Percentiles rank a stretch among this genome's conserved stretches.
Conservation (phyloP, 2,888 invertebrate genomes). For the Drosophila histrio region DNA sequence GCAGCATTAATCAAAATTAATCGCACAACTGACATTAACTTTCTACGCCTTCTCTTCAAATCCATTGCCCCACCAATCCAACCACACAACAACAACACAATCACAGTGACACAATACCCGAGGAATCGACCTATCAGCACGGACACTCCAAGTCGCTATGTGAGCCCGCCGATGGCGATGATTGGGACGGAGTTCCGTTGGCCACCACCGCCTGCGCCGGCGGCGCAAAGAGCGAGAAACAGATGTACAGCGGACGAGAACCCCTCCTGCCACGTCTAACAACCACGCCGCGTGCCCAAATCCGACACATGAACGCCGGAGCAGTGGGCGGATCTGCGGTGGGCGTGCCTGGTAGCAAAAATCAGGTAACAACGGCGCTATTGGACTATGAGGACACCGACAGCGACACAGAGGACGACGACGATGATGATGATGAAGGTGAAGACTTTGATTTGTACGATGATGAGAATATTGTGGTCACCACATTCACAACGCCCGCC, state of each 20-base stretch:
- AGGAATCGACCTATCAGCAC: constrained; percentile 86
- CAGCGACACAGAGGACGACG: constrained; percentile 81
- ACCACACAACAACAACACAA: constrained; percentile 36
- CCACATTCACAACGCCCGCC: constrained; percentile 73
- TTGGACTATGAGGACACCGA: constrained; percentile 86
- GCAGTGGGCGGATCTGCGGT: constrained; percentile 58
- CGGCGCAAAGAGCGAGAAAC: constrained; percentile 67
- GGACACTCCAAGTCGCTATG: constrained; percentile 87
- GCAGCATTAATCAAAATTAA: constrained; percentile 59
- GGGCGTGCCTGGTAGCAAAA: constrained; percentile 84
- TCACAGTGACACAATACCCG: constrained; percentile 88
- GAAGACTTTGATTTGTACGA: constrained; percentile 84
- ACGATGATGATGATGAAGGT: constrained; percentile 81
- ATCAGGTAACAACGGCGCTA: constrained; percentile 85
- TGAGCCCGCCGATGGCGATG: constrained; percentile 85
- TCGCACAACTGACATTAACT: constrained; percentile 71
- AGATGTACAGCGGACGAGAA: constrained; percentile 82
- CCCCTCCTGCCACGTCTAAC: constrained; percentile 86
- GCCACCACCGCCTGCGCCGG: constrained; percentile 72
- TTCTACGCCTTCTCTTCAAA: constrained; percentile 75
- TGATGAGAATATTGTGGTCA: constrained; percentile 84
- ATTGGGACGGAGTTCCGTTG: constrained; percentile 82
- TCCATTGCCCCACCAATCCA: constrained; percentile 58
- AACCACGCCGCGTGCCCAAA: constrained; percentile 86
- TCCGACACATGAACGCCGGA: constrained; percentile 85